Base-by-base conservation (phyloP, 2,113 vertebrate species). In the Heterocephalus glaber region DNA sequence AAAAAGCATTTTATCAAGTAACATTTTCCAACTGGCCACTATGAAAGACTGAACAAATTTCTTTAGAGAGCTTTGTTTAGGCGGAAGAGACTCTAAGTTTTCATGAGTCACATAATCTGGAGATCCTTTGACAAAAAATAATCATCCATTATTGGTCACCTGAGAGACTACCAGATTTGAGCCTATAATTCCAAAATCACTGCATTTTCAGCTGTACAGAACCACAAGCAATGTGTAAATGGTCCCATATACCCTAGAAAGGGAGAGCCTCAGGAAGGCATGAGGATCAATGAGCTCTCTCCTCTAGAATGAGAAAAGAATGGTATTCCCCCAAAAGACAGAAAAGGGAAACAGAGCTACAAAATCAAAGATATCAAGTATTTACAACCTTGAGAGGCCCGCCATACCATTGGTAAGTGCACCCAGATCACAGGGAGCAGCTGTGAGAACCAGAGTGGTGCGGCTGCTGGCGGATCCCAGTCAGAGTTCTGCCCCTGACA, bases 1-100 rank as follows among this genome's bases (percentile, higher is more conserved):
- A 35, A 84, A 87, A 93, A 82, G 30, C 49, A 83, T 91, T 84
- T 89, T 58, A 79, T 72, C 52, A 83, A 11, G 7, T 56, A 84
- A 90, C 11, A 83, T 92, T 92, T 87, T 38, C 60, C 24, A 86
- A 94, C 65, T 74, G 20, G 10, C 49, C 19, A 86, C 20, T 20
- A 38, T 85, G 56, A 89, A 89, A 89, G 11, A 11, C 19, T 47
- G 30, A 61, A 47, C 66, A 49, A 61, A 81, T 47, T 26, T 9
- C 54, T 89, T 66, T 35, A 8, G 19, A 85, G 70, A 86, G 63
- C 17, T 30, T 63, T 94, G 60, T 41, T 82, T 26, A 66, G 44
- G 17, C 74, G 49, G 2, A 79, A 65, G 44, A 60, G 49, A 5
- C 30, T 38, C 19, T 47, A 60, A 47, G 30, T 33, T 20, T 30